A percentile compares a stretch with the other conserved stretches of the same genome.
Conservation (phyloP, 2,113 vertebrate species). For the Garra rufa region DNA sequence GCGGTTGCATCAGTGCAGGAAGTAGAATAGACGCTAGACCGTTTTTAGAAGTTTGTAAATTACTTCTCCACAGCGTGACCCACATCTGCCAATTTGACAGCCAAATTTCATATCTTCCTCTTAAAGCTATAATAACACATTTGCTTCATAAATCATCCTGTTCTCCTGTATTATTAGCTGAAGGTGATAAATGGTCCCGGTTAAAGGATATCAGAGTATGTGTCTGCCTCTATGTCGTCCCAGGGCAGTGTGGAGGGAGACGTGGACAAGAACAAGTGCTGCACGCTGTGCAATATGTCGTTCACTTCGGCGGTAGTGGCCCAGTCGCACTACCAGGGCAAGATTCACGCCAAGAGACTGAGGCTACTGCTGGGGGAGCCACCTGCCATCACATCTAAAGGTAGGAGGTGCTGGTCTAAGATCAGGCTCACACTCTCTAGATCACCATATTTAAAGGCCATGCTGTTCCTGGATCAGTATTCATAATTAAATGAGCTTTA, state of each 20-base stretch:
- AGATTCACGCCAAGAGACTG: slow-evolving; percentile 86
- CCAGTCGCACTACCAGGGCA: slow-evolving; percentile 84
- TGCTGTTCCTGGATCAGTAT: neutral
- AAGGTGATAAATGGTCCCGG: neutral
- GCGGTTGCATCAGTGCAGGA: slow-evolving; percentile 1
- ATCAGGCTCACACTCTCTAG: neutral
- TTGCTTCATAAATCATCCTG: slow-evolving; percentile 17
- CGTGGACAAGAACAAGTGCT: slow-evolving; percentile 86
- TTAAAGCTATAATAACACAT: slow-evolving; percentile 12
- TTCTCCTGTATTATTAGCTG: neutral
- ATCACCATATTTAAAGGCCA: neutral
- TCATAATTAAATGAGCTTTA: neutral
- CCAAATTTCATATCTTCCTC: neutral
- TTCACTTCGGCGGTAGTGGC: slow-evolving; percentile 86
- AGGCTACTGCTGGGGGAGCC: slow-evolving; percentile 82
- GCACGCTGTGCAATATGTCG: slow-evolving; percentile 85
- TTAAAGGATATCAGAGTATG: slow-evolving; percentile 16
- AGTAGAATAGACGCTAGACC: neutral
- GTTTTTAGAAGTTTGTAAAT: slow-evolving; percentile 32
- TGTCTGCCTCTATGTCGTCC: slow-evolving; percentile 35
- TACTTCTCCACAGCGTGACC: slow-evolving; percentile 30
- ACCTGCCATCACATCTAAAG: slow-evolving; percentile 31
- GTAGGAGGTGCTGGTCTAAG: slow-evolving; percentile 12
- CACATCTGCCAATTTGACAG: slow-evolving; percentile 21
- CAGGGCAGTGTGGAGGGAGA: slow-evolving; percentile 62